These are phyloP conservation scores for Unio pictorum DNA, from an alignment of 2,888 invertebrate species.

Conservation along the genomic window DNA sequence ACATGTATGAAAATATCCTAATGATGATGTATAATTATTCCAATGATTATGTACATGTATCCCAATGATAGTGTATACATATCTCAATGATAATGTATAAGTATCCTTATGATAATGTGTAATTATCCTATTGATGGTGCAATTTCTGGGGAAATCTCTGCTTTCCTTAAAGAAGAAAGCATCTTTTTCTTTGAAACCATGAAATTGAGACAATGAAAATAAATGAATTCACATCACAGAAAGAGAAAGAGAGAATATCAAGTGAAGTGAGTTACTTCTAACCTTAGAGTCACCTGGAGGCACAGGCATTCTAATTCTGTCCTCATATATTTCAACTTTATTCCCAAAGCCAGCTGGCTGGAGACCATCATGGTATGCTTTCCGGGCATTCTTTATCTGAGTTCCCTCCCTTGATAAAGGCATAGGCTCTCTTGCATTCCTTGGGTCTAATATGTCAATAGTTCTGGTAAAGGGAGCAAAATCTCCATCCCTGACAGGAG, in stretches of 20 bases:
- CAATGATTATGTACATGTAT: too few species aligned
- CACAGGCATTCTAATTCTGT: slow-evolving; percentile 37
- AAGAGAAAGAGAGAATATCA: not conserved
- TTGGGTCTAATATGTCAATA: slow-evolving; percentile 67
- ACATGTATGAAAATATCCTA: too few species aligned
- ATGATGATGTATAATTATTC: too few species aligned
- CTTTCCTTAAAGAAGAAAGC: too few species aligned
- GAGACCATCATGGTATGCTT: slow-evolving; percentile 62
- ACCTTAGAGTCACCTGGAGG: slow-evolving; percentile 18
- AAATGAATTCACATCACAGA: not conserved
- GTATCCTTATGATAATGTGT: too few species aligned
- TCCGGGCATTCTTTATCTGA: slow-evolving; percentile 57
- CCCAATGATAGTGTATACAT: too few species aligned
- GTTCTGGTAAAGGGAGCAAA: slow-evolving; percentile 69
- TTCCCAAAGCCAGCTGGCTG: slow-evolving; percentile 67
- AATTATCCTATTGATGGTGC: too few species aligned
- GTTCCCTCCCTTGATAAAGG: slow-evolving; percentile 67
- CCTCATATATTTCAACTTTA: slow-evolving; percentile 51
- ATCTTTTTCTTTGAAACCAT: too few species aligned
- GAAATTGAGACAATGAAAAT: not conserved
- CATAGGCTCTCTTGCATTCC: slow-evolving; percentile 61
- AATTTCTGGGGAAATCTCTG: too few species aligned
- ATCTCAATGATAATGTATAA: too few species aligned
- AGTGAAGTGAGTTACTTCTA: not conserved
- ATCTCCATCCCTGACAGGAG: slow-evolving; percentile 45